A percentile compares a stretch with the other conserved stretches of the same genome.
phyloP scores from a whole-genome alignment of 1,140 invertebrate species.

The Cecropterus lyciades region DNA sequence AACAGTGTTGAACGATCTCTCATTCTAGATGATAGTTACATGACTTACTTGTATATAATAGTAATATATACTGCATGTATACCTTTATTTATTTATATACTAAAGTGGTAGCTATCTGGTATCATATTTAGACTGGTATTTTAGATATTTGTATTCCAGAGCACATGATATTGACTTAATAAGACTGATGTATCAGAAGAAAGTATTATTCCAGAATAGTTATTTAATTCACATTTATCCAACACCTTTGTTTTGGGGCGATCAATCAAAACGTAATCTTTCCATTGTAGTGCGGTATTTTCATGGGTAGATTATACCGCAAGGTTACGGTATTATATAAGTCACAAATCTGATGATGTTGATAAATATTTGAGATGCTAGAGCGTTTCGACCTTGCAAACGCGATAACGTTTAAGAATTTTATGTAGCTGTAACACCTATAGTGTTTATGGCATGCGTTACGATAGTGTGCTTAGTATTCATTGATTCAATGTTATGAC shows the following conservation, averaged over 20 bases:
- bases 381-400: slow-evolving; percentile 50
- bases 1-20: too few relatives aligned
- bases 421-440: slow-evolving; percentile 1
- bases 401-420: slow-evolving; percentile 10
- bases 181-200: background rate
- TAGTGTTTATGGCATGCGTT: background rate
- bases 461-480: too few relatives aligned
- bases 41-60: too few relatives aligned
- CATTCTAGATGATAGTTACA: too few relatives aligned
- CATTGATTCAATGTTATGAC: too few relatives aligned
- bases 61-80: too few relatives aligned
- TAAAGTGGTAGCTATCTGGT: too few relatives aligned
- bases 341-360: slow-evolving; percentile 28
- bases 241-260: slow-evolving; percentile 25
- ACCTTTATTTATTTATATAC: too few relatives aligned
- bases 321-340: slow-evolving; percentile 44
- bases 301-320: slow-evolving; percentile 31
- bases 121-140: too few relatives aligned
- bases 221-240: slow-evolving; percentile 21
- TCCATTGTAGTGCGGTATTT: slow-evolving; percentile 19
- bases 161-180: too few relatives aligned
- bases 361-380: slow-evolving; percentile 61
- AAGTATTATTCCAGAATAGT: background rate
- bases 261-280: slow-evolving; percentile 29
- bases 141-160: too few relatives aligned